Percentiles rank a stretch among this genome's conserved stretches.
Conservation (phyloP, 2,113 vertebrate genomes). For the Erythrocercus mccallii region DNA sequence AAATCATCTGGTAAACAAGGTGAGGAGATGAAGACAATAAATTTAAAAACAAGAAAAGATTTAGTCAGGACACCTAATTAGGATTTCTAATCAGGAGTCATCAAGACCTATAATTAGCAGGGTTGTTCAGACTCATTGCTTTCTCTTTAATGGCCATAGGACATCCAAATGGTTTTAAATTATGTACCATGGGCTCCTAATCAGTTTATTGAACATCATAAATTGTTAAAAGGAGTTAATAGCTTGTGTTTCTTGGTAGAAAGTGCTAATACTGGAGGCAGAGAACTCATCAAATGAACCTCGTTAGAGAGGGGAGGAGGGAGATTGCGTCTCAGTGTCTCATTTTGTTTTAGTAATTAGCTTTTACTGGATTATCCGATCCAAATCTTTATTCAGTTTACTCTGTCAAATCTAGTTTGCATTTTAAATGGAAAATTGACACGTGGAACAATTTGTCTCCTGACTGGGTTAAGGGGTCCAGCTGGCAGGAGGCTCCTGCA, state of each 20-base stretch:
- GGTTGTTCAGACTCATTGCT: conserved; percentile 76
- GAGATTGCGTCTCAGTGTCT: conserved; percentile 63
- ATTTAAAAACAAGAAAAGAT: conserved; percentile 71
- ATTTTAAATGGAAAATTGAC: conserved; percentile 86
- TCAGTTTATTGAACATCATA: conserved; percentile 85
- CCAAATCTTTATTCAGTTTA: conserved; percentile 78
- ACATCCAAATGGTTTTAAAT: conserved; percentile 76
- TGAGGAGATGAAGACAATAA: conserved; percentile 52
- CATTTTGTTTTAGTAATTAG: conserved; percentile 81
- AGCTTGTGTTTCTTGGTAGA: conserved; percentile 70
- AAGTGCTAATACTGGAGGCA: conserved; percentile 67
- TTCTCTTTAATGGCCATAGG: conserved; percentile 75
- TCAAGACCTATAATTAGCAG: conserved; percentile 85
- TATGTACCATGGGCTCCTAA: conserved; percentile 72
- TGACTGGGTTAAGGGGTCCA: conserved; percentile 65
- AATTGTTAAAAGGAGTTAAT: conserved; percentile 84
- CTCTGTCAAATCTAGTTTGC: conserved; percentile 84
- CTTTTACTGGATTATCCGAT: conserved; percentile 83
- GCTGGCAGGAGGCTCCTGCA: neutral
- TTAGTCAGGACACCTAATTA: conserved; percentile 85
- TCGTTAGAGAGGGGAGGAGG: conserved; percentile 58
- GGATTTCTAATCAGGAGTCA: conserved; percentile 87
- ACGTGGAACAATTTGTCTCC: conserved; percentile 76
- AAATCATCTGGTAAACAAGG: conserved; percentile 28
- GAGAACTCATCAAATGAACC: conserved; percentile 68